phyloP scores from a whole-genome alignment of 2,797 vertebrate genomes.

The Pseudomugil gertrudae region DNA sequence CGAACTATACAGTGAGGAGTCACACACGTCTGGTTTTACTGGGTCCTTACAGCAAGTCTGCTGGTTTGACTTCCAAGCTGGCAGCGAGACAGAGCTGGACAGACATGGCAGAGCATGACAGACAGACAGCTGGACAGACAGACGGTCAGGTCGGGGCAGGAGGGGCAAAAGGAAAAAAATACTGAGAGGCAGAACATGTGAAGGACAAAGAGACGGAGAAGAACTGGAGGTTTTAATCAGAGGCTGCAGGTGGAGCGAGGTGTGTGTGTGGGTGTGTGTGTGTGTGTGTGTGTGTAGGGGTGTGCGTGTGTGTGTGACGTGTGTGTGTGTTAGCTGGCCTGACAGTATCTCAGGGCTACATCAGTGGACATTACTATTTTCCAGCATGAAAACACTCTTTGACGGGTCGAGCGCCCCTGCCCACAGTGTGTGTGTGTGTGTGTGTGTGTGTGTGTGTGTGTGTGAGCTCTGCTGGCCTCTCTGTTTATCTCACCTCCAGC shows the following conservation, averaged over 20 bases:
- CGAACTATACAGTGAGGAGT: too few species aligned
- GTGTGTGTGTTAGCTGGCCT: slow-evolving; percentile 23
- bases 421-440: slow-evolving; percentile 19
- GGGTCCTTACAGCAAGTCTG: too few species aligned
- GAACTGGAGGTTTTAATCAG: slow-evolving; percentile 53
- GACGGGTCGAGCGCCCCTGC: slow-evolving; percentile 51
- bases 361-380: slow-evolving; percentile 67
- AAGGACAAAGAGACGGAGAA: slow-evolving; percentile 43
- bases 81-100: neutral
- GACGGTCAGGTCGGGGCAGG: neutral
- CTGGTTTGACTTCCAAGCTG: neutral
- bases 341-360: slow-evolving; percentile 66
- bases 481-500: slow-evolving; percentile 57
- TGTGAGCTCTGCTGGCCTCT: slow-evolving; percentile 21
- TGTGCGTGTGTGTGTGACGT: slow-evolving; percentile 35
- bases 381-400: slow-evolving; percentile 62
- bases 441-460: slow-evolving; percentile 28
- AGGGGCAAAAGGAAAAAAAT: neutral
- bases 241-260: slow-evolving; percentile 31
- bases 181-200: slow-evolving; percentile 47
- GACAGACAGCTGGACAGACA: too few species aligned
- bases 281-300: slow-evolving; percentile 23
- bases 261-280: slow-evolving; percentile 1
- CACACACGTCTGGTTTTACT: too few species aligned
- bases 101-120: neutral